Base-by-base conservation (phyloP, 2,797 vertebrate genomes). In the Mormyrus proboscirostris region DNA sequence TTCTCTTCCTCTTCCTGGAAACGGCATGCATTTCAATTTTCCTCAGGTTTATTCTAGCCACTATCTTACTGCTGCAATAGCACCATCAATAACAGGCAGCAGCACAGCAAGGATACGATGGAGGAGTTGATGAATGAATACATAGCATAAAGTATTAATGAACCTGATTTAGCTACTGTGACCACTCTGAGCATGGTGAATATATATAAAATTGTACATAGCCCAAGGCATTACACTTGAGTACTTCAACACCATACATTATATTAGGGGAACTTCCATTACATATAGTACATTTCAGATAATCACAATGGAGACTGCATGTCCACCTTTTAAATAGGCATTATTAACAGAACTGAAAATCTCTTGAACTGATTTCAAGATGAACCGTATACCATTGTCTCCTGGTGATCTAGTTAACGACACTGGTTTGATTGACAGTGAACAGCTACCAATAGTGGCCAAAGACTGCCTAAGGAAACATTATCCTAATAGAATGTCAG, bases 81-180 rank as follows among this genome's bases (percentile, higher is more conserved):
- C 85, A 55, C 19, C 10, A 88, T n/a, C 29, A 87, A 50, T 22
- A 87, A 87, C 25, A 87, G 41, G 53, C 53, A 22, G 57, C 22
- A 88, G 55, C 55, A 49, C 8, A 57, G 25, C 4, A 50, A 19
- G 59, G 16, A 55, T 53, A 12, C 51, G 73, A 41, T 69, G 83
- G 22, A 87, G 7, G 44, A 59, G 44, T 25, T 55, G 22, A 33
- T 2, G 92, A 92, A 93, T 92, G 91, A 90, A 91, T 93, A 93
- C 89, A 91, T 91, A 89, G 90, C 86, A 91, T 91, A 93, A 94
- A 62, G 93, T 59, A 59, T 22, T 59, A 59, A 95, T 95, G 94
- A 94, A 94, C 82, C 41, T 47, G n/a, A 50, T 84, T 84, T 4
- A 47, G 38, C 76, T 83, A 83, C 44, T 83, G 76, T 49, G 44